phyloP scores from a whole-genome alignment of 2,113 vertebrate species.

The Antidorcas marsupialis region DNA sequence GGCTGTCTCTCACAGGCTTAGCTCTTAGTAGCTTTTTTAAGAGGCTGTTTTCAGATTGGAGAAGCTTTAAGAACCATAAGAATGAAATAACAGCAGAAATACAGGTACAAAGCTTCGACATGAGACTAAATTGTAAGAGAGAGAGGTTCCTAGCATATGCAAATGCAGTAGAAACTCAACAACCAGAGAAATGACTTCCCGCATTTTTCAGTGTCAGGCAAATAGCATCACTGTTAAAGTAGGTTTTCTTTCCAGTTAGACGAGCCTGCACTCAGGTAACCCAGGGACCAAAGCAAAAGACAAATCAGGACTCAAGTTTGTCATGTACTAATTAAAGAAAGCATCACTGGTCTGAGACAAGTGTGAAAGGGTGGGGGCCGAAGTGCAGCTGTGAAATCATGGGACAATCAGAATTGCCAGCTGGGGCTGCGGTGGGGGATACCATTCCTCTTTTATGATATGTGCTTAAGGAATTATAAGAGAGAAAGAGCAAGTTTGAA shows the following conservation, averaged over 20 bases:
- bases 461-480: neutral
- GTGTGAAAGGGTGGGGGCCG: constrained; percentile 24
- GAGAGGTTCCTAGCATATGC: neutral
- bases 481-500: neutral
- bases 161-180: neutral
- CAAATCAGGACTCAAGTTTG: constrained; percentile 33
- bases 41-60: neutral
- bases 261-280: neutral
- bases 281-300: neutral
- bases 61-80: neutral
- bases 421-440: constrained; percentile 29
- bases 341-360: constrained; percentile 41
- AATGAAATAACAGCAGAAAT: neutral
- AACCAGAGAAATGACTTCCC: neutral
- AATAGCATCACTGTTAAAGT: neutral
- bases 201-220: neutral
- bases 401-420: constrained; percentile 39
- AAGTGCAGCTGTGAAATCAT: constrained; percentile 63
- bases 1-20: neutral
- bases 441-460: constrained; percentile 36
- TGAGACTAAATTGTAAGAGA: neutral
- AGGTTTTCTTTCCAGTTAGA: constrained; percentile 17
- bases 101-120: neutral
- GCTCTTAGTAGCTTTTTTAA: neutral
- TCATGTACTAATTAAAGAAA: constrained; percentile 69